Evolutionary conservation across 2,888 invertebrate genomes (phyloP), one percentile per base, ranked within the genome.

Genomic region (Idaea dimidiata): DNA sequence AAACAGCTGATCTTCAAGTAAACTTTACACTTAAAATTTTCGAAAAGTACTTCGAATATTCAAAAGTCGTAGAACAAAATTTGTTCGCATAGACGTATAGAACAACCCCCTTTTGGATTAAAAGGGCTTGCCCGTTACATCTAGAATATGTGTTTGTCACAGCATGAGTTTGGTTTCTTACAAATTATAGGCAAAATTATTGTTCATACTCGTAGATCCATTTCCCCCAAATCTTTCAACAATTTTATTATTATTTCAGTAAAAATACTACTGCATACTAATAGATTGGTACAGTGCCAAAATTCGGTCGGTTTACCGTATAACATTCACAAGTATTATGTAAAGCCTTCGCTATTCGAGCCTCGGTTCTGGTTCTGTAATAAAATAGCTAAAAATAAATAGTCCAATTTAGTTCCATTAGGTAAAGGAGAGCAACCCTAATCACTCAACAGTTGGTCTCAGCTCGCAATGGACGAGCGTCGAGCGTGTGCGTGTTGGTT

Each of bases 361-460:
- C 43, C 43, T 43, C 43, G 43, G 43, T 43, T 43, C 43, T 43
- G 14, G 10, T 43, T 43, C 43, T 14, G 43, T 43, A 14, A 43
- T 43, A 43, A 43, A 43, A 18, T 14, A 62, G 57, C 59, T 54
- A 58, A 59, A 62, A 53, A 33, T 43, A 61, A 33, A 18, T 1
- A 31, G 58, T 54, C 17, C 32, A 61, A 43, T 43, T 43, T 43
- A 43, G 43, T 43, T 43, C 43, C 43, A 43, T 43, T 60, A 54
- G 61, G 17, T 10, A 54, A 60, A 59, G 58, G 61, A 64, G 18
- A 56, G 54, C 60, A 72, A 60, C 64, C 68, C 68, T 66, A 61
- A 63, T 81, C 81, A 86, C 85, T 89, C 89, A 91, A 91, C 91
- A 90, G 91, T 89, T 91, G 89, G 90, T 87, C 84, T 68, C 79